Evolutionary conservation across 1,140 invertebrate species (phyloP), one percentile per base, ranked within the genome.

Genomic region (Drosophila sproati): DNA sequence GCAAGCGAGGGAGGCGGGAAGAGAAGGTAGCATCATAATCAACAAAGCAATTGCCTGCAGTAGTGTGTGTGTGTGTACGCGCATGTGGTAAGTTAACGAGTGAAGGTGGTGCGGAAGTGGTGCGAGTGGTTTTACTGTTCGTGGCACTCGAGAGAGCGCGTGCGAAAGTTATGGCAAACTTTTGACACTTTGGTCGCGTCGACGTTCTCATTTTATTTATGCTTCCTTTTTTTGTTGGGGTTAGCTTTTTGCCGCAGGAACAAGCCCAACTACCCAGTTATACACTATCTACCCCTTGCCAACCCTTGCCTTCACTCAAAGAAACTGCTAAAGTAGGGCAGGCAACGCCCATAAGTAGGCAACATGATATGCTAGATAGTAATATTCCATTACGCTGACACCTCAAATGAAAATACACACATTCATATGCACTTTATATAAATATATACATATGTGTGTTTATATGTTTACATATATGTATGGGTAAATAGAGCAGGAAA

Each of bases 121-220:
- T 29, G 57, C 67, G n/a, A 45, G 57, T 52, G 39, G 34, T 57
- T 20, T 20, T 20, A 20, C 20, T 20, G 20, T 20, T 20, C 20
- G 20, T 52, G 43, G 61, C 60, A 67, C 76, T 82, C 67, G 37
- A 47, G 31, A 48, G 45, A 56, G 60, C 77, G 78, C 80, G 79
- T 86, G 82, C 76, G 48, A 89, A 80, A 87, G 85, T 83, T 87
- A 73, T 78, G 69, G 55, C 85, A 72, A 80, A 88, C 85, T 89
- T 88, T 83, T 83, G 80, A 89, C 83, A 88, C 83, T 80, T 73
- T 43, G 66, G 29, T 47, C 66, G 59, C 66, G 56, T 51, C 48
- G 68, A 64, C 57, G 31, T 20, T 29, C 35, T 37, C 32, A 37
- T 45, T 62, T 59, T 4, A 10, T 10, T 1, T 20, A 20, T 20